Evolutionary conservation across 1,140 invertebrate genomes (phyloP).

Genomic region (Bemisia tabaci): DNA sequence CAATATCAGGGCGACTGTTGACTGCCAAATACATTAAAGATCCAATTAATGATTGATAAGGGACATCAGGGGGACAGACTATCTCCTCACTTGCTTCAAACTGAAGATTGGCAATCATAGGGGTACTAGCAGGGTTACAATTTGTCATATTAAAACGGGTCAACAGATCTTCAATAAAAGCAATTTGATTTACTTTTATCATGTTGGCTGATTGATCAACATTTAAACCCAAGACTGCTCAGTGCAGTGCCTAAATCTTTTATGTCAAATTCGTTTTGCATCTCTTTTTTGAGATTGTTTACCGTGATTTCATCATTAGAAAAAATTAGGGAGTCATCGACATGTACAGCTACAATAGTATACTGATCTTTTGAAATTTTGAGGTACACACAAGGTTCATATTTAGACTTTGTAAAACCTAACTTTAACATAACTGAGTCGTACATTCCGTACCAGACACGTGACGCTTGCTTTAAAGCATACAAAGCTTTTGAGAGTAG

Average conservation of each 20-base stretch:
- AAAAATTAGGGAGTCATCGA: conserved; percentile 28
- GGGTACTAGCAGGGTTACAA: conserved; percentile 21
- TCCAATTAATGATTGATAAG: too few species aligned
- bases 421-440: too few species aligned
- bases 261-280: conserved; percentile 21
- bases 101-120: conserved; percentile 15
- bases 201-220: conserved; percentile 18
- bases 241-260: conserved; percentile 4
- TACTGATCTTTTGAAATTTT: background rate
- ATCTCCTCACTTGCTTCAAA: conserved; percentile 12
- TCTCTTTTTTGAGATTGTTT: conserved; percentile 15
- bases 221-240: conserved; percentile 25
- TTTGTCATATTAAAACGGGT: conserved; percentile 23
- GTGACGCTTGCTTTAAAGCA: conserved; percentile 25
- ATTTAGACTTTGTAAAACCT: too few species aligned
- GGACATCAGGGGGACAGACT: conserved; percentile 24
- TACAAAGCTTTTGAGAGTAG: conserved; percentile 14
- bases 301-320: conserved; percentile 16
- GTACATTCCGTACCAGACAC: too few species aligned
- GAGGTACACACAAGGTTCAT: conserved; percentile 19
- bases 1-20: conserved; percentile 28
- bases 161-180: too few species aligned
- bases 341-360: conserved; percentile 23
- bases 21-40: too few species aligned
- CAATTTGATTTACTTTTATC: too few species aligned